A percentile compares a stretch with the other conserved stretches of the same genome.
Conservation (phyloP, 2,888 invertebrate species). For the Prostheceraeus crozeri region DNA sequence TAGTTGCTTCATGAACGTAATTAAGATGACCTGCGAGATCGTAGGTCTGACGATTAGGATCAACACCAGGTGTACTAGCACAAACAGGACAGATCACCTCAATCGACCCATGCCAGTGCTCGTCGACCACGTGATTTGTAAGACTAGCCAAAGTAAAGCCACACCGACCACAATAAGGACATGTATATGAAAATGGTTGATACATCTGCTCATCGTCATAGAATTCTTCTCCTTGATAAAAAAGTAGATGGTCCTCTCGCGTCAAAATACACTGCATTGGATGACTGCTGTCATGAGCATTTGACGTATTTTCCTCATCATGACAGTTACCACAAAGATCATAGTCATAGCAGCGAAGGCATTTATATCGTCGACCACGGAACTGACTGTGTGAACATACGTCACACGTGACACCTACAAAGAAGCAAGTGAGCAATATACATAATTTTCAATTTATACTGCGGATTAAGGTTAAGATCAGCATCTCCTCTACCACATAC, state of each 20-base stretch:
- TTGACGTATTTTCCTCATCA: conserved; percentile 59
- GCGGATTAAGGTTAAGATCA: too few species aligned
- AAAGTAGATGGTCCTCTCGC: conserved; percentile 75
- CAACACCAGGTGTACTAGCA: too few species aligned
- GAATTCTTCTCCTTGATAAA: conserved; percentile 59
- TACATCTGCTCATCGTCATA: too few species aligned
- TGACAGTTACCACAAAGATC: conserved; percentile 94
- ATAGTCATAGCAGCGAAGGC: conserved; percentile 96
- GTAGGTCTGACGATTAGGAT: too few species aligned
- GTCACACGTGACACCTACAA: conserved; percentile 89
- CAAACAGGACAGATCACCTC: conserved; percentile 21
- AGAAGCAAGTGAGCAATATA: background rate
- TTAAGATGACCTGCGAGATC: too few species aligned
- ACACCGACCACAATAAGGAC: conserved; percentile 92
- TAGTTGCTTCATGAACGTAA: too few species aligned
- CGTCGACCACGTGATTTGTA: conserved; percentile 62
- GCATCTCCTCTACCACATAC: too few species aligned
- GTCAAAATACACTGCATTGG: conserved; percentile 98
- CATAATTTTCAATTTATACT: background rate
- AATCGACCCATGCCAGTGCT: background rate
- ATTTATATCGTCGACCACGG: conserved; percentile 93
- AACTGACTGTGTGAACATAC: conserved; percentile 96
- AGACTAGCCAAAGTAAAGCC: conserved; percentile 85
- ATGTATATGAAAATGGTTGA: too few species aligned
- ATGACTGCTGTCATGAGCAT: conserved; percentile 78